phyloP scores from a whole-genome alignment of 2,113 vertebrate genomes.

The Fulmarus glacialis region DNA sequence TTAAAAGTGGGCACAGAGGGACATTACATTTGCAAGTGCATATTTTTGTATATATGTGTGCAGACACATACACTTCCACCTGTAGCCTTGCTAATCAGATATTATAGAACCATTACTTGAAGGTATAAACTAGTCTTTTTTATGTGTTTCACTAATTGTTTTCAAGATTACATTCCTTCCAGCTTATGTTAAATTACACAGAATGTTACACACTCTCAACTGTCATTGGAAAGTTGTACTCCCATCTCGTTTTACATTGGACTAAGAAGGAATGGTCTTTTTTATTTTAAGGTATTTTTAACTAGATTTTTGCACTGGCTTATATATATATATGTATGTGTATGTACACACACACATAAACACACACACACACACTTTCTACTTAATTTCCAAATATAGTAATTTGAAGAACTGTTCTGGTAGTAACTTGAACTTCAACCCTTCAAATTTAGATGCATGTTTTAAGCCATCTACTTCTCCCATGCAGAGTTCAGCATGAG shows the following conservation, averaged over 20 bases:
- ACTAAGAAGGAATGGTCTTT: not conserved
- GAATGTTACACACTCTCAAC: not conserved
- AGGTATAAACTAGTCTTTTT: not conserved
- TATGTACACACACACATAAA: fast-evolving
- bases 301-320: not conserved
- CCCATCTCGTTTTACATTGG: not conserved
- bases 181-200: not conserved
- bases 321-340: too few species aligned
- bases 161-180: not conserved
- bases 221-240: not conserved
- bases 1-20: not conserved
- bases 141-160: not conserved
- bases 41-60: not conserved
- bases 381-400: not conserved
- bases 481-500: not conserved
- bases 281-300: not conserved
- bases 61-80: not conserved
- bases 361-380: not conserved
- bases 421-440: not conserved
- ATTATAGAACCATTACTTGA: not conserved
- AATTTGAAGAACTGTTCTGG: not conserved
- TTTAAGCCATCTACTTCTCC: not conserved
- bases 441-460: not conserved
- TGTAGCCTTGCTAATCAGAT: not conserved
- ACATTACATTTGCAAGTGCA: not conserved